Evolutionary conservation across 2,888 invertebrate species (phyloP), one percentile per base, ranked within the genome.

Genomic region (Actias luna): DNA sequence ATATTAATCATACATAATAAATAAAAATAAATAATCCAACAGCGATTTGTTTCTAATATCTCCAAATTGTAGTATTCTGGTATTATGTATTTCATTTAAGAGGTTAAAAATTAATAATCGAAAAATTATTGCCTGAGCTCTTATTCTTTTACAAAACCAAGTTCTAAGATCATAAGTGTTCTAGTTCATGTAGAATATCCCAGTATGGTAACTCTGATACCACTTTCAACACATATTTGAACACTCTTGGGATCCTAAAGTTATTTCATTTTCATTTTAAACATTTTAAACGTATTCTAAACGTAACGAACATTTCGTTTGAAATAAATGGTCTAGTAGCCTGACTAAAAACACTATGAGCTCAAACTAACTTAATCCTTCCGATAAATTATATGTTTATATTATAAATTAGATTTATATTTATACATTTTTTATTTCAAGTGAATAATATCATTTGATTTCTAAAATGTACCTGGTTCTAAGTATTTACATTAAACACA

Each of bases 221-320:
- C 55, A 55, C 55, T 27, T 55, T 55, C 55, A n/a, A 18, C 29
- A 16, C 29, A 55, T 55, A 55, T 55, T 55, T 55, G 55, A 29
- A 29, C 29, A 29, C 5, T 16, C 8, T 55, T 18, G 14, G 27
- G 52, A 29, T 46, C 46, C 46, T 46, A 10, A 46, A 22, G 46
- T 46, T 8, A 10, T 27, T 55, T 55, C 7, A 27, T 55, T 27
- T 55, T 55, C n/a, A n/a, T n/a, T 29, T 55, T 16, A 29, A 14
- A 16, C 55, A 8, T 55, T 16, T n/a, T 29, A 29, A 55, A 55
- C n/a, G n/a, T n/a, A n/a, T n/a, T 55, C 55, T 29, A 29, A 55
- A 29, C 55, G 10, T n/a, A 10, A 42, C n/a, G 46, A 8, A 10
- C 12, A 50, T 50, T 50, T 50, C 46, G 1, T 22, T 1, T 25